Percentiles rank a stretch among this genome's conserved stretches.
These are phyloP conservation scores for Drosophila carrolli DNA, from an alignment of 1,140 invertebrate species.

Conservation along the genomic window DNA sequence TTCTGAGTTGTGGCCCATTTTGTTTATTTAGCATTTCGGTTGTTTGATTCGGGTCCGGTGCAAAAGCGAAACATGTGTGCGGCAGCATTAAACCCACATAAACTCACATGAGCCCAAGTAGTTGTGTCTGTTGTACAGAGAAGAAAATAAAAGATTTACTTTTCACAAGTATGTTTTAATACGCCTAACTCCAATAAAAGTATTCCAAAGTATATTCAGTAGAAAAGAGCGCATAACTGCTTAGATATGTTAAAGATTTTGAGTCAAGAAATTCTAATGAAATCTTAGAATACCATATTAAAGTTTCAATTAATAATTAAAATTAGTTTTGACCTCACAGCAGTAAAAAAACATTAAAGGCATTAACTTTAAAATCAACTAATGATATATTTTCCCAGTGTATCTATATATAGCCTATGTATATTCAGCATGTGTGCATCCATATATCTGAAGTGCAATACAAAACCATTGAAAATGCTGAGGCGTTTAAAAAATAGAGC, in stretches of 20 bases:
- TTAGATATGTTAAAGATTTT: too few relatives aligned
- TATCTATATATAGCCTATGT: slow-evolving; percentile 30
- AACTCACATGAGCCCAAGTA: slow-evolving; percentile 27
- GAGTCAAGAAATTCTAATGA: not conserved
- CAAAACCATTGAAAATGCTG: slow-evolving; percentile 75
- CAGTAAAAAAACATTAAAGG: too few relatives aligned
- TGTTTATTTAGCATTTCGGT: slow-evolving; percentile 53
- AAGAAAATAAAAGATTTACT: slow-evolving; percentile 1
- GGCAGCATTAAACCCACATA: slow-evolving; percentile 64
- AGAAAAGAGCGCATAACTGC: not conserved
- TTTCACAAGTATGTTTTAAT: too few relatives aligned
- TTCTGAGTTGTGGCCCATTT: slow-evolving; percentile 21
- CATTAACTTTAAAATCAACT: too few relatives aligned
- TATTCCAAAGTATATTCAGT: not conserved
- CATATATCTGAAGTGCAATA: slow-evolving; percentile 56
- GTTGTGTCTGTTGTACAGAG: slow-evolving; percentile 36
- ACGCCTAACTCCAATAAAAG: too few relatives aligned
- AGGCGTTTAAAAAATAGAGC: slow-evolving; percentile 82
- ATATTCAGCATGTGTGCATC: slow-evolving; percentile 23
- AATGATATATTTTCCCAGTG: slow-evolving; percentile 14
- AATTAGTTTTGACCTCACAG: too few relatives aligned
- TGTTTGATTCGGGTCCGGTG: slow-evolving; percentile 44
- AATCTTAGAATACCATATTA: too few relatives aligned
- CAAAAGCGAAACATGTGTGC: slow-evolving; percentile 75
- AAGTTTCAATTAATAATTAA: too few relatives aligned